Evolutionary conservation across 2,888 invertebrate genomes (phyloP).

Genomic region (Tiliacea citrago): DNA sequence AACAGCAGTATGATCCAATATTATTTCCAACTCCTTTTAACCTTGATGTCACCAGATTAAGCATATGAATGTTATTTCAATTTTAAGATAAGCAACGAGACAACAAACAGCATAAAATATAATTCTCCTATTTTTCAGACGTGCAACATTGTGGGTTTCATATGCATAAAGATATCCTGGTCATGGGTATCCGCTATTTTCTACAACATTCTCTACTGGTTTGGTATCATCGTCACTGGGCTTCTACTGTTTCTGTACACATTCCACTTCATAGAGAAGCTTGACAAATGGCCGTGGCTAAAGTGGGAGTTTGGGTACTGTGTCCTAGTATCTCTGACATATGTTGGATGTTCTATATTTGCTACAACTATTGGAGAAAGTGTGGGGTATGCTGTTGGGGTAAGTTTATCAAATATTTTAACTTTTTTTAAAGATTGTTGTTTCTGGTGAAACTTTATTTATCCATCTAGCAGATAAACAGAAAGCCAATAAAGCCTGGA

Average conservation of each 20-base stretch:
- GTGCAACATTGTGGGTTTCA: conserved; percentile 94
- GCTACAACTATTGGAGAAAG: conserved; percentile 91
- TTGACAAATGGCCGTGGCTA: conserved; percentile 95
- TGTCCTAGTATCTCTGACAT: conserved; percentile 92
- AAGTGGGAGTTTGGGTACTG: conserved; percentile 95
- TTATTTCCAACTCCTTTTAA: not conserved
- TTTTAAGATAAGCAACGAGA: not conserved
- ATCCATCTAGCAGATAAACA: not conserved
- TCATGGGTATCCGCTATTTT: conserved; percentile 92
- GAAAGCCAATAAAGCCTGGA: not conserved
- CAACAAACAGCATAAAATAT: not conserved
- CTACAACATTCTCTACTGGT: conserved; percentile 95
- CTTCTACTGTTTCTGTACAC: conserved; percentile 94
- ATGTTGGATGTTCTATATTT: conserved; percentile 94
- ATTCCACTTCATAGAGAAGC: conserved; percentile 96
- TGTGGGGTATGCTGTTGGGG: conserved; percentile 93
- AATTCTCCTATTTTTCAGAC: conserved; percentile 83
- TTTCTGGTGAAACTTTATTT: not conserved
- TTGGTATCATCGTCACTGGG: conserved; percentile 94
- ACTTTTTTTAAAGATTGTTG: not conserved
- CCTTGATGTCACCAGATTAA: conserved; percentile 4
- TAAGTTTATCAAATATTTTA: conserved; percentile 85
- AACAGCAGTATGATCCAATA: not conserved
- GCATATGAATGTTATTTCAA: not conserved
- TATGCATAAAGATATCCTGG: conserved; percentile 93